Conservation (phyloP, 2,797 vertebrate species). For the Spinus pinus region DNA sequence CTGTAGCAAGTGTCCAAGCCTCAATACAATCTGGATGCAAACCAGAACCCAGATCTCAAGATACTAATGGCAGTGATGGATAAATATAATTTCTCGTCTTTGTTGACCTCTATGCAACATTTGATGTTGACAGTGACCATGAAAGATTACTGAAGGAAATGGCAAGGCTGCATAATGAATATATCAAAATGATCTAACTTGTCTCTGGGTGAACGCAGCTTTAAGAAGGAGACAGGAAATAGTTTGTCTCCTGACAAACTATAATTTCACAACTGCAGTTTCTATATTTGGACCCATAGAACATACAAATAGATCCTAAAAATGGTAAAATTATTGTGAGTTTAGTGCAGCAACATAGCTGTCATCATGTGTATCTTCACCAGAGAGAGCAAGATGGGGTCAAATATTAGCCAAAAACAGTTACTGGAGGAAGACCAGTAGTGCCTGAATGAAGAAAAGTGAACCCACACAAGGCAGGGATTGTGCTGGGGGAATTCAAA, state of each 20-base stretch:
- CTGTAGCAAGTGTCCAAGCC: not conserved
- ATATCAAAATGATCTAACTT: not conserved
- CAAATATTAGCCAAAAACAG: not conserved
- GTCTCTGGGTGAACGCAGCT: not conserved
- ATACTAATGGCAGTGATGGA: not conserved
- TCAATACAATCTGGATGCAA: not conserved
- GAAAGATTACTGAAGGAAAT: constrained; percentile 5
- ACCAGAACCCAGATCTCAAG: not conserved
- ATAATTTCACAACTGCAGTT: not conserved
- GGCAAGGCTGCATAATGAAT: not conserved
- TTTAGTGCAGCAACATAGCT: not conserved
- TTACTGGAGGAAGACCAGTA: not conserved
- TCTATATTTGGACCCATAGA: not conserved
- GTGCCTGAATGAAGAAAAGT: not conserved
- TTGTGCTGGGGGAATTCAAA: not conserved
- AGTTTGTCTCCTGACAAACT: not conserved
- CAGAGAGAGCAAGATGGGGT: not conserved
- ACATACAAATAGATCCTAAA: not conserved
- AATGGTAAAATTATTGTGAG: not conserved
- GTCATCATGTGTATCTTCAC: not conserved
- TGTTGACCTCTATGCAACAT: not conserved
- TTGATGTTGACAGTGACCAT: not conserved
- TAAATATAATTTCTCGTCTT: not conserved
- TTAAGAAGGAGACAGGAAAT: not conserved
- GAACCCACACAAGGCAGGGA: not conserved